Percentiles rank a stretch among this genome's conserved stretches.
These are phyloP conservation scores for Brotula barbata DNA, from an alignment of 2,797 vertebrate genomes.

Conservation along the genomic window DNA sequence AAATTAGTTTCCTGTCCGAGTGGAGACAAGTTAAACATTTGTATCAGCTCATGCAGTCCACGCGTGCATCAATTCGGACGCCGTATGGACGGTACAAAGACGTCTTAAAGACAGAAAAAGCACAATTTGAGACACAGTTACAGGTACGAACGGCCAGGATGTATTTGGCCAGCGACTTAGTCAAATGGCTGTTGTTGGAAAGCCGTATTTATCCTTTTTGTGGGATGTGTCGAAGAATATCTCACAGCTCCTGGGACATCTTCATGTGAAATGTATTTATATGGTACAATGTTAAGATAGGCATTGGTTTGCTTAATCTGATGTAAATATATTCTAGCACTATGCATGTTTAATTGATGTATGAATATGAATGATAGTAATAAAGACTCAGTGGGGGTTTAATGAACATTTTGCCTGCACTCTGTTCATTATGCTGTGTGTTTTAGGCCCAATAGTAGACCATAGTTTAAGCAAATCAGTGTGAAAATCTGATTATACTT, in stretches of 20 bases:
- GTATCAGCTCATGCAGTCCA: conserved; percentile 1
- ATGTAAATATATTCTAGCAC: conserved; percentile 74
- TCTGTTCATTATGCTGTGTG: neutral
- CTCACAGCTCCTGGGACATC: conserved; percentile 51
- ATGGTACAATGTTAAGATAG: conserved; percentile 64
- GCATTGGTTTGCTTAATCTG: conserved; percentile 58
- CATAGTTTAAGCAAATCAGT: too few species aligned
- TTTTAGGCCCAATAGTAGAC: too few species aligned
- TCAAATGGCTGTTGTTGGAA: conserved; percentile 12
- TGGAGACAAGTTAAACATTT: conserved; percentile 1
- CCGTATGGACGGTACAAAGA: conserved; percentile 9
- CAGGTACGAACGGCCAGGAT: conserved; percentile 5
- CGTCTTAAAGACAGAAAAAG: conserved; percentile 5
- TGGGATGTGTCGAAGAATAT: conserved; percentile 41
- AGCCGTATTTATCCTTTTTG: conserved; percentile 29
- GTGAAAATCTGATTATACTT: too few species aligned
- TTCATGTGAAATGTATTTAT: conserved; percentile 72
- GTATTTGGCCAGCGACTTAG: conserved; percentile 7
- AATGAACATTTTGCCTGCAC: conserved; percentile 36
- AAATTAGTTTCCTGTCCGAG: conserved; percentile 9
- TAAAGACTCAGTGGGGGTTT: conserved; percentile 68
- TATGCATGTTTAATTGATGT: conserved; percentile 82
- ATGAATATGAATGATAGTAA: conserved; percentile 75
- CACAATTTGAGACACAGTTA: conserved; percentile 15
- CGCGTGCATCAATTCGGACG: conserved; percentile 14